Evolutionary conservation across 2,888 invertebrate species (phyloP), one percentile per base, ranked within the genome.

Genomic region (Carterocephalus palaemon): DNA sequence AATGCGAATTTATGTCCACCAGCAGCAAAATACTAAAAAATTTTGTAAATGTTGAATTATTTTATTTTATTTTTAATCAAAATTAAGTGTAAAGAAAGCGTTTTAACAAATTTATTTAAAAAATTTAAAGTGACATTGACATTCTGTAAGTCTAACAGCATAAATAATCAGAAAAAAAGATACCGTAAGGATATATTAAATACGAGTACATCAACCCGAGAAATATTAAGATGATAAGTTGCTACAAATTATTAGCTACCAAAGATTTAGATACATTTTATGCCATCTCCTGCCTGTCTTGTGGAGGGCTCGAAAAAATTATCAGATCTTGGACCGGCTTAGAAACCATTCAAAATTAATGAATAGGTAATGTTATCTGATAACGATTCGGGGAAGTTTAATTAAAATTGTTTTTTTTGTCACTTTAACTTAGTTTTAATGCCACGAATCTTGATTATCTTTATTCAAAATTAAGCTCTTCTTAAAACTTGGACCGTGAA

Each of bases 311-410:
- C 64, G 43, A 69, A 78, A 81, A 83, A 82, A 83, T 84, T 81
- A 83, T 83, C 79, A 78, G 74, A 62, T 75, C 78, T 83, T 76
- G 78, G 70, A 73, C 70, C 64, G 70, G 64, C 73, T 68, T 71
- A 70, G 67, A 66, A 70, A 73, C 73, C 73, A 76, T 84, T 84
- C 82, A 76, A 84, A 85, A 84, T 86, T 86, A 84, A 85, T 85
- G 82, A 85, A 83, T 84, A 43, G 43, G 43, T 43, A 83, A 82
- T 85, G 81, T 84, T 85, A 85, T 86, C 85, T 78, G 79, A 83
- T 84, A 83, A 85, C 77, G 78, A 80, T 82, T 77, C 70, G 65
- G 68, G 59, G 66, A 81, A 83, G 81, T 83, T 85, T 82, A 85
- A 84, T 85, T 85, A 79, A 84, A 85, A 77, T 84, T 83, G 72